Percentiles rank a stretch among this genome's conserved stretches.
Evolutionary conservation across 1,140 invertebrate genomes (phyloP).

Genomic region (Thaumetopoea pityocampa): DNA sequence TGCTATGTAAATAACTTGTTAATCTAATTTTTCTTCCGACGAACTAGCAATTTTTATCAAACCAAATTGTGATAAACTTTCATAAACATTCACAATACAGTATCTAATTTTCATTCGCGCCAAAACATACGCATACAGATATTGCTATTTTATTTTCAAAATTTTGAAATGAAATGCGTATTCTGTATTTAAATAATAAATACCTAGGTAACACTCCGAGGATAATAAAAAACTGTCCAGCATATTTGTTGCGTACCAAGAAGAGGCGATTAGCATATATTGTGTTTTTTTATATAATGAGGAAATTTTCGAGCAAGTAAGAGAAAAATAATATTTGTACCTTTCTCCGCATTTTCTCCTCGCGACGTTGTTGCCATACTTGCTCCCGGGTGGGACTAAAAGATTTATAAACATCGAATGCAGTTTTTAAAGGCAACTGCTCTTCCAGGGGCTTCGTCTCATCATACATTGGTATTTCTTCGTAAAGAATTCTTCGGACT

Average conservation of each 20-base stretch:
- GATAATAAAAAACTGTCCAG: too few relatives aligned
- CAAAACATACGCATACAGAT: too few relatives aligned
- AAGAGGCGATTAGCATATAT: neutral
- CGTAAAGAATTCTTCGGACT: slow-evolving; percentile 53
- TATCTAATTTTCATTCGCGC: too few relatives aligned
- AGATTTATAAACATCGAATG: slow-evolving; percentile 53
- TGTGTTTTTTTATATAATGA: neutral
- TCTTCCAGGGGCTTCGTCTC: slow-evolving; percentile 22
- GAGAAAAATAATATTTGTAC: slow-evolving; percentile 16
- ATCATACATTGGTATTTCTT: slow-evolving; percentile 35
- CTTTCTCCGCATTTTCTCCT: slow-evolving; percentile 33
- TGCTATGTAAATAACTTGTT: too few relatives aligned
- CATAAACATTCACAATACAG: too few relatives aligned
- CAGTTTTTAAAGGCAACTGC: slow-evolving; percentile 28
- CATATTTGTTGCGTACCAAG: neutral
- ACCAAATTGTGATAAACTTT: too few relatives aligned
- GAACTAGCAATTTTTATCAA: too few relatives aligned
- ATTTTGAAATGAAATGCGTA: too few relatives aligned
- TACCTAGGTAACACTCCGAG: too few relatives aligned
- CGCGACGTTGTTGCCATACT: slow-evolving; percentile 29
- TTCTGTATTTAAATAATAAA: too few relatives aligned
- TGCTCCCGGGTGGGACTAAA: slow-evolving; percentile 46
- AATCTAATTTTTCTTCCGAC: too few relatives aligned
- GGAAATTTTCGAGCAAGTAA: neutral
- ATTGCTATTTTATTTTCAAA: too few relatives aligned